Evolutionary conservation across 1,140 invertebrate species (phyloP).

Genomic region (Zaprionus tsacasi): DNA sequence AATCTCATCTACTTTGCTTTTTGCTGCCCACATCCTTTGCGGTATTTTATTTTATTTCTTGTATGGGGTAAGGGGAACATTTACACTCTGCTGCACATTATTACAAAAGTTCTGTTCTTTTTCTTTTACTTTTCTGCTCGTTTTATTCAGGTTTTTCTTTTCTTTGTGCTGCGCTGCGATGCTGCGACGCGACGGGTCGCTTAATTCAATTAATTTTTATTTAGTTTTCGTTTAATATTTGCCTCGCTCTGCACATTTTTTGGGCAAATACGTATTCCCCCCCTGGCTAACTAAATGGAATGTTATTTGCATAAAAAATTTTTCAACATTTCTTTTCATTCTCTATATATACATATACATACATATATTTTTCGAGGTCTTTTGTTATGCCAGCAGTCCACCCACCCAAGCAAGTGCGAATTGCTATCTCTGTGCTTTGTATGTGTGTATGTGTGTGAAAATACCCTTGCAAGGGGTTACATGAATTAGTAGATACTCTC

Average conservation of each 20-base stretch:
- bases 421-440: slow-evolving; percentile 51
- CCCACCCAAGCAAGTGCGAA: slow-evolving; percentile 8
- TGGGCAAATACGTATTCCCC: slow-evolving; percentile 62
- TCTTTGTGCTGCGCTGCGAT: slow-evolving; percentile 9
- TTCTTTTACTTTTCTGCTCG: slow-evolving; percentile 16
- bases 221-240: slow-evolving; percentile 81
- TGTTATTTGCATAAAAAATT: slow-evolving; percentile 82
- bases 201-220: slow-evolving; percentile 82
- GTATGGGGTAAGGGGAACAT: slow-evolving; percentile 19
- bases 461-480: neutral
- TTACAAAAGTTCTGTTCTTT: slow-evolving; percentile 56
- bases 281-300: slow-evolving; percentile 70
- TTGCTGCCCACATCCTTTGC: slow-evolving; percentile 61
- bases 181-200: slow-evolving; percentile 50
- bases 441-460: neutral
- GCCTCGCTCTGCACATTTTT: slow-evolving; percentile 76
- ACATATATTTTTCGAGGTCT: slow-evolving; percentile 58
- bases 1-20: slow-evolving; percentile 51
- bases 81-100: slow-evolving; percentile 55
- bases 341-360: slow-evolving; percentile 61
- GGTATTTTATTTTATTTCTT: slow-evolving; percentile 47
- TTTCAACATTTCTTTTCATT: slow-evolving; percentile 48
- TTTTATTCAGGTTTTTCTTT: slow-evolving; percentile 30
- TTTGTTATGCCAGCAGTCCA: slow-evolving; percentile 49
- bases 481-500: neutral